These are phyloP conservation scores for Oryzias woworae DNA, from an alignment of 2,113 vertebrate genomes.

Conservation along the genomic window DNA sequence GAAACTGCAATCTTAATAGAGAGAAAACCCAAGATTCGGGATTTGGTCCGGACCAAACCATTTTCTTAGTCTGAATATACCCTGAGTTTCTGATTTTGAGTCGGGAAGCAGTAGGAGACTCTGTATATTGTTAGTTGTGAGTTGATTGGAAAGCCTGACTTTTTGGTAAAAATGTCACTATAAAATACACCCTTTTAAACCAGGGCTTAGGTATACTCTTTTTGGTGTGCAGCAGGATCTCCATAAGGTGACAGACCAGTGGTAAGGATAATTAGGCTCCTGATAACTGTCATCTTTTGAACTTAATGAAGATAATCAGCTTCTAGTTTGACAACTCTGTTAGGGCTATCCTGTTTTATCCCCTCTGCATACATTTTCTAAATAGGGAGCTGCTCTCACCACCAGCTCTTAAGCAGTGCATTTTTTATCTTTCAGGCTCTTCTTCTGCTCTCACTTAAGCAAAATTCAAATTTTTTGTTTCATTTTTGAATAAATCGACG, in stretches of 20 bases:
- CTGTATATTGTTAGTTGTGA: slow-evolving; percentile 7
- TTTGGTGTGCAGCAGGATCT: slow-evolving; percentile 38
- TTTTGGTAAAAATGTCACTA: slow-evolving; percentile 34
- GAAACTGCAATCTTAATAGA: too few relatives aligned
- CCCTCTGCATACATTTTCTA: slow-evolving; percentile 15
- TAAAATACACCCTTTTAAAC: slow-evolving; percentile 35
- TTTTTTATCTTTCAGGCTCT: slow-evolving; percentile 9
- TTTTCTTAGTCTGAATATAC: too few relatives aligned
- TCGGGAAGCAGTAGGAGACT: too few relatives aligned
- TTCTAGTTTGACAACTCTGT: slow-evolving; percentile 58
- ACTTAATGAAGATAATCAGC: slow-evolving; percentile 62
- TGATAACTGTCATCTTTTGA: slow-evolving; percentile 52
- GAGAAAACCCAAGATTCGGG: too few relatives aligned
- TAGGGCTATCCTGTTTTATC: slow-evolving; percentile 9
- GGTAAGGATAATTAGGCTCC: slow-evolving; percentile 57
- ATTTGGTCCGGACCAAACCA: too few relatives aligned
- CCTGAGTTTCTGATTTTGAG: too few relatives aligned
- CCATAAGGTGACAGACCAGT: slow-evolving; percentile 47
- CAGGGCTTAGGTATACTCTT: slow-evolving; percentile 25
- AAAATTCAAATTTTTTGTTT: background rate
- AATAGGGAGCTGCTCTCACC: slow-evolving; percentile 11
- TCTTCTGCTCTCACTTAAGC: background rate
- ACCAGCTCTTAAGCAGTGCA: slow-evolving; percentile 7
- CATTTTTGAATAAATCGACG: background rate
- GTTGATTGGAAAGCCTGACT: slow-evolving; percentile 30